These are phyloP conservation scores for Thymelicus sylvestris DNA, from an alignment of 2,888 invertebrate genomes.

Conservation along the genomic window DNA sequence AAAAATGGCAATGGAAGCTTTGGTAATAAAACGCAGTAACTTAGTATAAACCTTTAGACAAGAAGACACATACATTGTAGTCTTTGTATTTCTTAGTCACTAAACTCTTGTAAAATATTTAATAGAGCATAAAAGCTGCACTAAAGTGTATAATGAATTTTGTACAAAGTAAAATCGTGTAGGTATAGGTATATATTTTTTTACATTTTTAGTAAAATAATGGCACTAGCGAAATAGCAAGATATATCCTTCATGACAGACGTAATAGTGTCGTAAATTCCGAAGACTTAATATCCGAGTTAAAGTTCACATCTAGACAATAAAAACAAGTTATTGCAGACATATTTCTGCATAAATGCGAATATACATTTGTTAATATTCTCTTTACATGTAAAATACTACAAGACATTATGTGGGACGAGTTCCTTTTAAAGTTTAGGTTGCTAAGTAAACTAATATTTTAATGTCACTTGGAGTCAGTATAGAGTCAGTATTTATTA, in stretches of 20 bases:
- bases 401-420: background rate
- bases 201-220: background rate
- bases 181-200: background rate
- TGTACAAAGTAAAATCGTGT: background rate
- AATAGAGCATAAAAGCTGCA: background rate
- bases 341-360: conserved; percentile 1
- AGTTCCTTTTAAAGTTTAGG: too few species aligned
- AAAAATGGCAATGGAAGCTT: too few species aligned
- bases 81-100: too few species aligned
- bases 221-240: background rate
- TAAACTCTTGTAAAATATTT: too few species aligned
- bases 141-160: background rate
- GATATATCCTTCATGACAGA: conserved; percentile 7
- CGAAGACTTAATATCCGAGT: conserved; percentile 29
- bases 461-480: too few species aligned
- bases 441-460: too few species aligned
- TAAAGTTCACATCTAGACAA: conserved; percentile 24
- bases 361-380: conserved; percentile 10
- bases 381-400: background rate
- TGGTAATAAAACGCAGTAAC: too few species aligned
- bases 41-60: too few species aligned
- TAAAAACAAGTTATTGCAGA: conserved; percentile 28
- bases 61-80: too few species aligned
- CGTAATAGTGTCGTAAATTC: conserved; percentile 19
- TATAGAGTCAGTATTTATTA: too few species aligned